A percentile compares a stretch with the other conserved stretches of the same genome.
These are phyloP conservation scores for Pyrochroa serraticornis DNA, from an alignment of 2,888 invertebrate genomes.

Conservation along the genomic window DNA sequence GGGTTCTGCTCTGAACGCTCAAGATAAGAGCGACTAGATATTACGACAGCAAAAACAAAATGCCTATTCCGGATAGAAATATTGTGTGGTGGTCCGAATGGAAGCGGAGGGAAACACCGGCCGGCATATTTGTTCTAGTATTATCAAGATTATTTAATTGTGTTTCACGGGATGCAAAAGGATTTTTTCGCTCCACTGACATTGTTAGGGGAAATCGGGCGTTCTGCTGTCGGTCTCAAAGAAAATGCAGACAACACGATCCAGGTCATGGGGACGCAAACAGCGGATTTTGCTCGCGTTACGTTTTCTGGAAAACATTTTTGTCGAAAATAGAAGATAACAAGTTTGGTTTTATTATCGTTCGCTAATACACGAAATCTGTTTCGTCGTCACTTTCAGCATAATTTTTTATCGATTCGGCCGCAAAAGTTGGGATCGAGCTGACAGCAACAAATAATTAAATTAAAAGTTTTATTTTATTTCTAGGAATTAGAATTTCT, in stretches of 20 bases:
- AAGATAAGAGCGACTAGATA: conserved; percentile 39
- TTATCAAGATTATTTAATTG: conserved; percentile 31
- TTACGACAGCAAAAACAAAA: conserved; percentile 34
- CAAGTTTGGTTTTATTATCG: too few species aligned
- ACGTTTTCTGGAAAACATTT: too few species aligned
- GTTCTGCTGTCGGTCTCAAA: conserved; percentile 1
- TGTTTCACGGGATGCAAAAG: conserved; percentile 3
- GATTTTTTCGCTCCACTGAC: conserved; percentile 24
- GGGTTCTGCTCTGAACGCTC: conserved; percentile 37
- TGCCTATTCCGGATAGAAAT: conserved; percentile 30
- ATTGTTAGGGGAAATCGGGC: conserved; percentile 8
- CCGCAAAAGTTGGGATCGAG: too few species aligned
- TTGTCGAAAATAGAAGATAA: too few species aligned
- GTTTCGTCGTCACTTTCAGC: too few species aligned
- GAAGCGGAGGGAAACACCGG: conserved; percentile 25
- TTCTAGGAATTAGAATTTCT: too few species aligned
- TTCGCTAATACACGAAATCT: too few species aligned
- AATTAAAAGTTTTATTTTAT: too few species aligned
- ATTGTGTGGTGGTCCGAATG: conserved; percentile 25
- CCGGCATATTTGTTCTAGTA: conserved; percentile 23
- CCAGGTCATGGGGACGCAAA: not conserved
- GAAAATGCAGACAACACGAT: not conserved
- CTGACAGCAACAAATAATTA: too few species aligned
- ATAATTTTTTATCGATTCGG: too few species aligned
- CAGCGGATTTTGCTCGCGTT: not conserved